Conservation (phyloP, 2,888 invertebrate genomes). For the Desoria tigrina region DNA sequence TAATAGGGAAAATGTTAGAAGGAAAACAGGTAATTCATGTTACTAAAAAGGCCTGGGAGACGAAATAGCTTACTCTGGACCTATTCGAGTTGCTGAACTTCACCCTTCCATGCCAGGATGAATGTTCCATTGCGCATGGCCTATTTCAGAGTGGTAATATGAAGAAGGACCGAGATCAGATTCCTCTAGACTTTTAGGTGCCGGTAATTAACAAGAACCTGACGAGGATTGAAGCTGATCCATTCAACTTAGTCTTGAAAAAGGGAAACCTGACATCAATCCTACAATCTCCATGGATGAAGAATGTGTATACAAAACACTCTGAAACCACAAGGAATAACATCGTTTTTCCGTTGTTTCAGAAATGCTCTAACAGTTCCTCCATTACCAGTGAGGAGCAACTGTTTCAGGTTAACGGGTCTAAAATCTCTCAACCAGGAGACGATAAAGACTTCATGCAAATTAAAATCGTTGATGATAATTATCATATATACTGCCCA, state of each 20-base stretch:
- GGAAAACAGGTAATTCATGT: conserved; percentile 16
- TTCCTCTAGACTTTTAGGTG: conserved; percentile 29
- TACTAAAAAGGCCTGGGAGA: conserved; percentile 15
- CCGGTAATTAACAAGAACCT: conserved; percentile 23
- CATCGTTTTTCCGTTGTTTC: background rate
- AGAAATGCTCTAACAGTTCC: background rate
- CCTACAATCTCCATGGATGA: conserved; percentile 27
- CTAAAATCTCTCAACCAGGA: background rate
- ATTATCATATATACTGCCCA: no score
- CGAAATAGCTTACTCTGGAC: background rate
- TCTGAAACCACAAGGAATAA: background rate
- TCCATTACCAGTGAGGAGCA: background rate
- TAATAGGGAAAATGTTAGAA: conserved; percentile 2
- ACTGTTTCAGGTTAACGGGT: background rate
- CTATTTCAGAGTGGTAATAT: conserved; percentile 28
- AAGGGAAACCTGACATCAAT: conserved; percentile 15
- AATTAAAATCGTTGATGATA: background rate
- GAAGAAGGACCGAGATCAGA: background rate
- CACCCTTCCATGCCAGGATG: conserved; percentile 21
- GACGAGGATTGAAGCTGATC: conserved; percentile 29
- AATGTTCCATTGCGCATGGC: conserved; percentile 25
- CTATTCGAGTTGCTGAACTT: conserved; percentile 24
- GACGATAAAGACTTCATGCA: background rate
- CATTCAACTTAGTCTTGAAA: conserved; percentile 23
- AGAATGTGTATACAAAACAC: conserved; percentile 33